Percentiles rank a stretch among this genome's conserved stretches.
Conservation (phyloP, 2,113 vertebrate species). For the Varanus komodoensis region DNA sequence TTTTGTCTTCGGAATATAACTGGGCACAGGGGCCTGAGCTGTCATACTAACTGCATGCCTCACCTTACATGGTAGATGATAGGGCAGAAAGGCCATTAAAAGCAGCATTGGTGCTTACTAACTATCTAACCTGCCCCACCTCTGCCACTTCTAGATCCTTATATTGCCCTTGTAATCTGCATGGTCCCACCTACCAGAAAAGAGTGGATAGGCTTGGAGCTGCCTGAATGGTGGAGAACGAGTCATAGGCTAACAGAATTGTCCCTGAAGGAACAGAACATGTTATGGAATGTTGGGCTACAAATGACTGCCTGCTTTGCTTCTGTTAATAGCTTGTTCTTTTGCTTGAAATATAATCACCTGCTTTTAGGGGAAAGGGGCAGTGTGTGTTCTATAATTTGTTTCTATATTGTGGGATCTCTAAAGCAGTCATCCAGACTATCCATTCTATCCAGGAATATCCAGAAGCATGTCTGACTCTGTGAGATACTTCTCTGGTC, state of each 20-base stretch:
- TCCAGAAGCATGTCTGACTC: background rate
- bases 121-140: constrained; percentile 41
- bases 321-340: constrained; percentile 15
- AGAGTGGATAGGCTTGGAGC: background rate
- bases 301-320: constrained; percentile 21
- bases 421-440: background rate
- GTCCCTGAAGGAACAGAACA: constrained; percentile 14
- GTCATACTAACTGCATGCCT: constrained; percentile 77
- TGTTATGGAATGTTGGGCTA: constrained; percentile 43
- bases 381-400: constrained; percentile 4
- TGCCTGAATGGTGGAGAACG: constrained; percentile 33
- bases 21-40: constrained; percentile 65
- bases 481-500: background rate
- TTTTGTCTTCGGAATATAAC: constrained; percentile 67
- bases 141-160: constrained; percentile 16
- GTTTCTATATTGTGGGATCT: background rate
- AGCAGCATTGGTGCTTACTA: background rate
- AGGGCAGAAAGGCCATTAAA: constrained; percentile 2
- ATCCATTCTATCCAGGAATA: background rate
- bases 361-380: background rate
- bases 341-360: background rate
- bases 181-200: constrained; percentile 2
- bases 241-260: background rate
- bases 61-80: constrained; percentile 45
- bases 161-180: background rate